Conservation (phyloP, 2,888 invertebrate species). For the Siphlonurus alternatus region DNA sequence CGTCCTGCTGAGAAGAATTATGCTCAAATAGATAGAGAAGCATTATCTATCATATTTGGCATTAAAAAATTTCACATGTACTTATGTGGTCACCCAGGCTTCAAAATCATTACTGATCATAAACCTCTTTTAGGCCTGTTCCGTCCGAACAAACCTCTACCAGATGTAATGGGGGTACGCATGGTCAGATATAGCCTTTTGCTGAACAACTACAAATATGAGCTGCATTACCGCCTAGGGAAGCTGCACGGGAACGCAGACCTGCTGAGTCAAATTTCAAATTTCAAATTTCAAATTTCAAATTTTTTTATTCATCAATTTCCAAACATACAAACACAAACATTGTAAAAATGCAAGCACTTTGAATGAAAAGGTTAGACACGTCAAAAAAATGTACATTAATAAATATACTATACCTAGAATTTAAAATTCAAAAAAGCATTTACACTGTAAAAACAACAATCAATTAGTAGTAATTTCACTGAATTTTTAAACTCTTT, state of each 20-base stretch:
- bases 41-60: conserved; percentile 19
- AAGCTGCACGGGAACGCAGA: neutral
- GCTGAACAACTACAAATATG: neutral
- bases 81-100: neutral
- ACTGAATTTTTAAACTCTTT: too few species aligned
- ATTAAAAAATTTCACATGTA: conserved; percentile 18
- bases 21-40: conserved; percentile 14
- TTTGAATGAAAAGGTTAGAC: too few species aligned
- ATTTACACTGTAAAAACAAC: too few species aligned
- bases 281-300: neutral
- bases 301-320: too few species aligned
- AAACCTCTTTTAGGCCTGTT: neutral
- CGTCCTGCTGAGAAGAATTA: too few species aligned
- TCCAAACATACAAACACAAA: too few species aligned
- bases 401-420: too few species aligned
- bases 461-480: too few species aligned
- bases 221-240: neutral
- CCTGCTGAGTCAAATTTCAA: neutral
- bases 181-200: neutral
- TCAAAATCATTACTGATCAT: neutral
- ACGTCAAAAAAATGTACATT: too few species aligned
- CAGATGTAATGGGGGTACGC: neutral
- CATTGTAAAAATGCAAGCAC: too few species aligned
- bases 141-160: neutral
- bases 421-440: too few species aligned